Evolutionary conservation across 2,113 vertebrate genomes (phyloP).

Genomic region (Gobio gobio): DNA sequence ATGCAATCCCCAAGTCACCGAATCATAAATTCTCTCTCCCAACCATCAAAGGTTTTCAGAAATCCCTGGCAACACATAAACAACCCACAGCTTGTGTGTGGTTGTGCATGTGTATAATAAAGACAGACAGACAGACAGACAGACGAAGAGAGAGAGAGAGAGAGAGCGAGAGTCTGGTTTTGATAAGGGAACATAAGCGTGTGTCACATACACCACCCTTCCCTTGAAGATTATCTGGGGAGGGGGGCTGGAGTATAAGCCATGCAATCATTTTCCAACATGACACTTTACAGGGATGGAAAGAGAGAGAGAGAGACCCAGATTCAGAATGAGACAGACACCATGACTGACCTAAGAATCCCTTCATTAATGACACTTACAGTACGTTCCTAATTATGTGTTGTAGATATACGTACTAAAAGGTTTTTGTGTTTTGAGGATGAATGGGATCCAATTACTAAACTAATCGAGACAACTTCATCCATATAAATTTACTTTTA

Average conservation of each 20-base stretch:
- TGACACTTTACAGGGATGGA: constrained; percentile 6
- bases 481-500: not conserved
- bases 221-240: constrained; percentile 40
- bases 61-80: constrained; percentile 32
- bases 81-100: constrained; percentile 27
- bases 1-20: constrained; percentile 33
- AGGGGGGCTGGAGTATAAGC: not conserved
- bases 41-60: constrained; percentile 25
- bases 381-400: not conserved
- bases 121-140: constrained; percentile 2
- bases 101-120: not conserved
- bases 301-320: constrained; percentile 12
- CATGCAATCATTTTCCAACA: constrained; percentile 38
- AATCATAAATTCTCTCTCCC: constrained; percentile 24
- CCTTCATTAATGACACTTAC: constrained; percentile 20
- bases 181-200: constrained; percentile 30
- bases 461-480: not conserved
- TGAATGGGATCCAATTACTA: not conserved
- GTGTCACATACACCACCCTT: constrained; percentile 28
- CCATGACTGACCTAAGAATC: not conserved
- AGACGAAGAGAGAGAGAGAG: not conserved
- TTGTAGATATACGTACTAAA: not conserved
- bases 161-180: constrained; percentile 17
- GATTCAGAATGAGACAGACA: not conserved
- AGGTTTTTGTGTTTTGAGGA: not conserved